These are phyloP conservation scores for Pheosia gnoma DNA, from an alignment of 2,888 invertebrate species.

Conservation along the genomic window DNA sequence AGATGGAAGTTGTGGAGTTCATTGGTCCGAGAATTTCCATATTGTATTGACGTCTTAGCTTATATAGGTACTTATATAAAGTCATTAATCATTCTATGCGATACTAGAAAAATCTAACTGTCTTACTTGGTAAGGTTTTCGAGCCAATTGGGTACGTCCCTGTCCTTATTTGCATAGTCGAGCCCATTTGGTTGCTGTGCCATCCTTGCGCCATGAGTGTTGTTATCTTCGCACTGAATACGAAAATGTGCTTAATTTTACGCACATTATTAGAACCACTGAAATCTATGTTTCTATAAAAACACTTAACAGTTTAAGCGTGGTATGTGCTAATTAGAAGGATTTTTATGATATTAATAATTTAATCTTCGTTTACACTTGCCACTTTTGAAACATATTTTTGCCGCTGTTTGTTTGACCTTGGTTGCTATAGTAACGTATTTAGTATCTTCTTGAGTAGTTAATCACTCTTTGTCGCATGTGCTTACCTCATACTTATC, in stretches of 20 bases:
- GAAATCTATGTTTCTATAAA: slow-evolving; percentile 17
- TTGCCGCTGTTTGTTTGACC: slow-evolving; percentile 82
- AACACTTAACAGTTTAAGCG: slow-evolving; percentile 10
- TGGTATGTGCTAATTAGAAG: slow-evolving; percentile 14
- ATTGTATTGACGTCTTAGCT: slow-evolving; percentile 41
- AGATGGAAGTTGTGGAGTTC: slow-evolving; percentile 47
- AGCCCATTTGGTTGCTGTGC: slow-evolving; percentile 66
- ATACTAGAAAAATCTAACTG: slow-evolving; percentile 36
- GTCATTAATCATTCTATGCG: slow-evolving; percentile 52
- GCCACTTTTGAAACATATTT: slow-evolving; percentile 76
- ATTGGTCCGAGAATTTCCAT: slow-evolving; percentile 43
- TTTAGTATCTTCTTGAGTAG: no score
- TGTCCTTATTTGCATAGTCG: slow-evolving; percentile 59
- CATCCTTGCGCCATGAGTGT: slow-evolving; percentile 73
- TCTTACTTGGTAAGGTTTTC: slow-evolving; percentile 77
- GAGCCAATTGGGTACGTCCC: slow-evolving; percentile 70
- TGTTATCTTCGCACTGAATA: slow-evolving; percentile 31
- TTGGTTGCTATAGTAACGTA: slow-evolving; percentile 64
- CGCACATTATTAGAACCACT: slow-evolving; percentile 18
- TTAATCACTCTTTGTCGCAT: no score
- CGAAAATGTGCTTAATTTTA: slow-evolving; percentile 23
- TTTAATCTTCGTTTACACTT: slow-evolving; percentile 60
- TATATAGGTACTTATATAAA: slow-evolving; percentile 20
- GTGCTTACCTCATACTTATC: no score
- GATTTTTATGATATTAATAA: slow-evolving; percentile 39